These are phyloP conservation scores for Danio rerio DNA, from an alignment of 2,113 vertebrate species.

Conservation along the genomic window GRCz12tu NC_133184.1:44580001-44580500, in stretches of 20 bases:
- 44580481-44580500: too few relatives aligned
- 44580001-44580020: conserved; percentile 54
- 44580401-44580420: too few relatives aligned
- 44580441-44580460: too few relatives aligned
- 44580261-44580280: background rate
- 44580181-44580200: too few relatives aligned
- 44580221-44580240: background rate
- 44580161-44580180: too few relatives aligned
- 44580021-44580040: conserved; percentile 85
- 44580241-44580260: background rate
- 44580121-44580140: conserved; percentile 83
- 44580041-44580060: conserved; percentile 83
- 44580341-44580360: background rate
- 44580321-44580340: background rate
- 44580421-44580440: too few relatives aligned
- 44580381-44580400: too few relatives aligned
- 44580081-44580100: conserved; percentile 71
- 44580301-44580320: background rate
- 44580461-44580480: too few relatives aligned
- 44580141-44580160: conserved; percentile 67
- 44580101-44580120: conserved; percentile 42
- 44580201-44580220: background rate
- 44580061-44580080: conserved; percentile 83
- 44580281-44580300: background rate
- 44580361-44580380: too few relatives aligned